Percentiles rank a stretch among this genome's conserved stretches.
phyloP scores from a whole-genome alignment of 2,113 vertebrate species.

The Smithornis capensis region DNA sequence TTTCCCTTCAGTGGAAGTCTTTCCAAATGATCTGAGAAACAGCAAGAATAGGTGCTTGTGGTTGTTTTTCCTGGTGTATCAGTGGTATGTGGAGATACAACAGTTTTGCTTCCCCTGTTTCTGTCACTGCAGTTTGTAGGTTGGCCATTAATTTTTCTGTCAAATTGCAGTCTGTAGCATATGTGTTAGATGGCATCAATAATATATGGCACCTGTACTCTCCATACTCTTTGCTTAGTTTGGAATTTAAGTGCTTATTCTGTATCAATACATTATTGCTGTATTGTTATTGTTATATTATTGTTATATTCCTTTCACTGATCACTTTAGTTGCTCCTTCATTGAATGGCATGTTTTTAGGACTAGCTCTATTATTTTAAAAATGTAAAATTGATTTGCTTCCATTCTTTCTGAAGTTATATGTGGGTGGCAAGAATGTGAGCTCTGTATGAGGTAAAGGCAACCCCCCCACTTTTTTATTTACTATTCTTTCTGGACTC shows the following conservation, averaged over 20 bases:
- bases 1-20: background rate
- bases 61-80: background rate
- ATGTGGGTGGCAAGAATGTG: background rate
- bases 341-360: background rate
- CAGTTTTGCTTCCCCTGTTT: background rate
- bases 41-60: background rate
- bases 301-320: background rate
- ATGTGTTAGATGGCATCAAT: background rate
- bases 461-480: background rate
- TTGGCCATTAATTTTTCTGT: conserved; percentile 31
- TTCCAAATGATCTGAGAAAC: background rate
- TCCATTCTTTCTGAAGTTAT: background rate
- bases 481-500: background rate
- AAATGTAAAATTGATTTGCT: background rate
- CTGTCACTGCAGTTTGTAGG: background rate
- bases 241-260: background rate
- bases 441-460: background rate
- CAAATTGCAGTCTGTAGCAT: background rate
- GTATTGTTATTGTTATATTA: too few relatives aligned
- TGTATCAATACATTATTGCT: background rate
- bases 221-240: background rate
- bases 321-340: background rate
- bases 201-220: background rate
- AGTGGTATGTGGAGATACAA: background rate
- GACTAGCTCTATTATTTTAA: background rate